Conservation (phyloP, 1,140 invertebrate species). For the Orussus abietinus region DNA sequence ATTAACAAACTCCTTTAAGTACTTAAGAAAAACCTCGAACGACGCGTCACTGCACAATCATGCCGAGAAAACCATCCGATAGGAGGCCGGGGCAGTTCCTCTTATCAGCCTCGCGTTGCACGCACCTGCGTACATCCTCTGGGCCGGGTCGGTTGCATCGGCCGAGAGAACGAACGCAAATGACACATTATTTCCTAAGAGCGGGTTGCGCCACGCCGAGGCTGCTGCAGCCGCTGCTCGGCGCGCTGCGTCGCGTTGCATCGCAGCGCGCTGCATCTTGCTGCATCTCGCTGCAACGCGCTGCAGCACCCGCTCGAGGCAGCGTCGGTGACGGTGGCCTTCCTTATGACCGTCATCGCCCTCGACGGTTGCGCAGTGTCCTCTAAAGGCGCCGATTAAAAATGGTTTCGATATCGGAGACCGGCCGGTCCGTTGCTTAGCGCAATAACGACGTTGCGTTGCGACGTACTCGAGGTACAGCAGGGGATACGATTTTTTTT, state of each 20-base stretch:
- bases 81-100: no score
- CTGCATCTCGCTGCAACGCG: slow-evolving; percentile 8
- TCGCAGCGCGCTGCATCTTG: slow-evolving; percentile 16
- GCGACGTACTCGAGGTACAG: no score
- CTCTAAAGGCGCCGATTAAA: slow-evolving; percentile 20
- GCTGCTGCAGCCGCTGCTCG: slow-evolving; percentile 12
- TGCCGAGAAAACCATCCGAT: no score
- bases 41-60: no score
- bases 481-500: no score
- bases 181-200: slow-evolving; percentile 28
- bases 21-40: no score
- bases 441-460: no score
- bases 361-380: slow-evolving; percentile 15
- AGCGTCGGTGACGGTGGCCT: slow-evolving; percentile 12
- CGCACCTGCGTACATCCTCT: no score
- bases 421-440: no score
- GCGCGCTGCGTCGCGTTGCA: slow-evolving; percentile 15
- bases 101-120: no score
- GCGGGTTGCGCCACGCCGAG: slow-evolving; percentile 22
- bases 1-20: no score
- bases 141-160: no score
- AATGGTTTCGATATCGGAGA: slow-evolving; percentile 23
- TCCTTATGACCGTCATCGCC: slow-evolving; percentile 16
- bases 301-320: slow-evolving; percentile 10
- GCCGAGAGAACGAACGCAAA: slow-evolving; percentile 18